Base-by-base conservation (phyloP, 2,797 vertebrate genomes). In the Mus spretus region DNA sequence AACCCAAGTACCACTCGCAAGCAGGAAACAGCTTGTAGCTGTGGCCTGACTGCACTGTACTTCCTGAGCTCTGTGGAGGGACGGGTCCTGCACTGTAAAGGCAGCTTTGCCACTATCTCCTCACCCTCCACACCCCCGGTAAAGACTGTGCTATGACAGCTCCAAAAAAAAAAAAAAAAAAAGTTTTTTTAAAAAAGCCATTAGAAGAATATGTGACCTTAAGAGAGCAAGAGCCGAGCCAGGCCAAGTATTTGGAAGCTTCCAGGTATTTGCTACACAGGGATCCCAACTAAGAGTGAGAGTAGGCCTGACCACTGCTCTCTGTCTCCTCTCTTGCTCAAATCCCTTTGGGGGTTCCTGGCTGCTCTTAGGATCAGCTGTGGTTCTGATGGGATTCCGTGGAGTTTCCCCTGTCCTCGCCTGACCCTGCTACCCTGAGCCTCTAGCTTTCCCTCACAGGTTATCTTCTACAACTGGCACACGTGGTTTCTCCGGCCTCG, bases 81-180 rank as follows among this genome's bases (percentile, higher is more conserved):
- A 40, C 7, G 19, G 37, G 89, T 83, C 26, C 19, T 59, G 6
- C 24, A 47, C 22, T 50, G 57, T 44, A 78, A n/a, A 10, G 55
- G 85, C 9, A 94, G 93, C 20, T 17, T 44, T 80, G 20, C 87
- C 82, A 34, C 34, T 47, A 47, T 47, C 47, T 47, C 47, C 47
- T 47, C 47, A 47, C 47, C 6, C 31, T 85, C 55, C 63, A 75
- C 53, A 44, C 72, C 50, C n/a, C 78, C 81, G 28, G 34, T 37
- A 82, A 96, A 94, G 26, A n/a, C 1, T 92, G 34, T 67, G 34
- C n/a, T 50, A 83, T 50, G 65, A 50, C 17, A 67, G 57, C 55
- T 40, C 80, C 13, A 84, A 63, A 47, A 92, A n/a, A 95, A 95
- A 28, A 50, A 84, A 63, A 47, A 92, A n/a, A 95, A 95, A 28